Evolutionary conservation across 2,888 invertebrate species (phyloP).

Genomic region (Thyatira batis): DNA sequence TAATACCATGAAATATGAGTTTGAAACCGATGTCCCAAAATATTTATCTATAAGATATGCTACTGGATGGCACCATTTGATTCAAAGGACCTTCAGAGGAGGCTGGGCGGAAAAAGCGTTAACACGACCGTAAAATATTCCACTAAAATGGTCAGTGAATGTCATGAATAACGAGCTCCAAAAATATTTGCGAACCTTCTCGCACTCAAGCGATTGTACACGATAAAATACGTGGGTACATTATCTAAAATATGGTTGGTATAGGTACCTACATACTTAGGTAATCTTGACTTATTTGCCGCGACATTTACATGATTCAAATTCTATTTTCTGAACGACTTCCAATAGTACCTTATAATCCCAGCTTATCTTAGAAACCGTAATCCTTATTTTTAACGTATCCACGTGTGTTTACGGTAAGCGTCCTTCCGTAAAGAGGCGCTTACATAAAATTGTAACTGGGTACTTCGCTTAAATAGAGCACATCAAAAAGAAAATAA

Average conservation of each 20-base stretch:
- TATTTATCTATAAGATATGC: no score
- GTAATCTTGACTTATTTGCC: no score
- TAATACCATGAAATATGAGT: no score
- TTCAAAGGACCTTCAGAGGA: slow-evolving; percentile 34
- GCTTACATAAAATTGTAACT: slow-evolving; percentile 49
- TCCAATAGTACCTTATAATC: slow-evolving; percentile 1
- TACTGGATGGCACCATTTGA: slow-evolving; percentile 39
- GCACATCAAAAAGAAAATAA: slow-evolving; percentile 65
- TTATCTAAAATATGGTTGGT: no score
- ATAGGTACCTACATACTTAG: neutral
- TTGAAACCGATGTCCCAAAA: no score
- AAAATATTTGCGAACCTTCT: neutral
- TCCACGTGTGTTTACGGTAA: slow-evolving; percentile 38
- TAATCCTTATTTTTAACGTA: slow-evolving; percentile 40
- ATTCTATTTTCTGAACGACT: neutral
- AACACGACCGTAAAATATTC: slow-evolving; percentile 41
- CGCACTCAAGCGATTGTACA: neutral
- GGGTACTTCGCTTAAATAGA: slow-evolving; percentile 51
- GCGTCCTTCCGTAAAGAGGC: slow-evolving; percentile 41
- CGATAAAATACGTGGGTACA: no score
- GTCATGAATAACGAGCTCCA: slow-evolving; percentile 5
- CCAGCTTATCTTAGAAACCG: slow-evolving; percentile 28
- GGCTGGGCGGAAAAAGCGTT: slow-evolving; percentile 36
- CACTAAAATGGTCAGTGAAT: slow-evolving; percentile 23
- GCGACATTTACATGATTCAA: neutral